Conservation (phyloP, 1,140 invertebrate genomes). For the Drosophila simulans region DNA sequence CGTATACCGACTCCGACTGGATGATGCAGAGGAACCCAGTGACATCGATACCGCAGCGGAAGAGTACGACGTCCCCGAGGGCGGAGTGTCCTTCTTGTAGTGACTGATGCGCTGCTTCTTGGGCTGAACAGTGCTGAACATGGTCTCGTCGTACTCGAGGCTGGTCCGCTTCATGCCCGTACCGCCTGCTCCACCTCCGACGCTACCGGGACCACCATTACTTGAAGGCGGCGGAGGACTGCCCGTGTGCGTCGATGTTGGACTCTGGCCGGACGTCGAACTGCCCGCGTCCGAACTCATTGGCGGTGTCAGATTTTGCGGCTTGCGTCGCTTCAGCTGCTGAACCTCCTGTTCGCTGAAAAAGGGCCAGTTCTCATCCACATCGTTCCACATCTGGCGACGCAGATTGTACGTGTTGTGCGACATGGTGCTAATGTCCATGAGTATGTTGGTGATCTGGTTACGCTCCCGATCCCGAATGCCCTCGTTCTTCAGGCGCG, state of each 20-base stretch:
- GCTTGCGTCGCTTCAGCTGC: constrained; percentile 94
- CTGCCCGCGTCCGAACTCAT: constrained; percentile 91
- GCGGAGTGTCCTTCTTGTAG: constrained; percentile 86
- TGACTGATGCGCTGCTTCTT: constrained; percentile 94
- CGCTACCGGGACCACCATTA: constrained; percentile 81
- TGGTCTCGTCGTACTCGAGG: constrained; percentile 86
- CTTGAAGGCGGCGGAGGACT: constrained; percentile 87
- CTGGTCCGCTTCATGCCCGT: constrained; percentile 81
- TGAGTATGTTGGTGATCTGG: constrained; percentile 90
- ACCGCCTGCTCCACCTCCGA: constrained; percentile 85
- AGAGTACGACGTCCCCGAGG: constrained; percentile 34
- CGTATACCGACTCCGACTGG: constrained; percentile 65
- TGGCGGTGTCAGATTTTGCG: constrained; percentile 94
- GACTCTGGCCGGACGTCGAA: constrained; percentile 87
- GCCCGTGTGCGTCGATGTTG: constrained; percentile 89
- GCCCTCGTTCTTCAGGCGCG: constrained; percentile 93
- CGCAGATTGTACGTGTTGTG: constrained; percentile 95
- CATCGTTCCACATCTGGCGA: constrained; percentile 95
- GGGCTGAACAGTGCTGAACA: constrained; percentile 84
- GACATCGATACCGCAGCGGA: constrained; percentile 9
- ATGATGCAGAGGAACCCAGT: constrained; percentile 31
- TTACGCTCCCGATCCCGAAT: constrained; percentile 92
- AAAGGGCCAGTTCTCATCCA: constrained; percentile 97
- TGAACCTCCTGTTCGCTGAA: constrained; percentile 95
- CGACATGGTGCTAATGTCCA: constrained; percentile 89